Evolutionary conservation across 2,888 invertebrate species (phyloP), one percentile per base, ranked within the genome.

Genomic region (Lithosia quadra): DNA sequence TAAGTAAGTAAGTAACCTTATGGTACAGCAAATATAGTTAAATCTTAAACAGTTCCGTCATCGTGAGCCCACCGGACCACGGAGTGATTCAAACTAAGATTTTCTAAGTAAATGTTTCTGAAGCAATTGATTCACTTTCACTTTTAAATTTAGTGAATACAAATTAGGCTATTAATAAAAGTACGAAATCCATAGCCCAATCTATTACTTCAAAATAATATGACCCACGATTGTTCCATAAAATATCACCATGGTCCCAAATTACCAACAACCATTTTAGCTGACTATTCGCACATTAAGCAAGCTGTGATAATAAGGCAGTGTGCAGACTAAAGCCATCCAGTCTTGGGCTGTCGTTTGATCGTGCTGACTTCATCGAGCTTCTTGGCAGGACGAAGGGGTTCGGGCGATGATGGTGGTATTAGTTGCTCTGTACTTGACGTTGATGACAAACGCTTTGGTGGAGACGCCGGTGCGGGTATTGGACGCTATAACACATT

Each of bases 291-390:
- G 13, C 28, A 15, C 1, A 62, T 11, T 43, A 28, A 28, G 21
- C 49, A 49, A 62, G 28, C 0, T 11, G 11, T 11, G n/a, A 56
- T 36, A n/a, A 0, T 57, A 49, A 64, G 24, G 10, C 21, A 68
- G 62, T 68, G 4, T 15, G n/a, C 28, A 18, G 60, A 57, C 74
- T 93, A 96, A 33, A 96, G 91, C 96, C 96, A 96, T 18, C 96
- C 96, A 67, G 95, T 95, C 86, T 95, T 96, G 0, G 95, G 96
- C 75, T 96, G 96, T 68, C 95, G 85, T 80, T 94, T 96, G 74
- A 95, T 93, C 1, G 95, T 95, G 69, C 92, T 95, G 57, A 96
- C 92, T 11, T 96, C 96, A 2, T 95, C 95, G 9, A 96, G 87
- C 75, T 94, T 95, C 80, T 94, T 91, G 0, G 78, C 84, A 0